Percentiles rank a stretch among this genome's conserved stretches.
These are phyloP conservation scores for Perodicticus potto DNA, from an alignment of 2,797 vertebrate species.

Conservation along the genomic window DNA sequence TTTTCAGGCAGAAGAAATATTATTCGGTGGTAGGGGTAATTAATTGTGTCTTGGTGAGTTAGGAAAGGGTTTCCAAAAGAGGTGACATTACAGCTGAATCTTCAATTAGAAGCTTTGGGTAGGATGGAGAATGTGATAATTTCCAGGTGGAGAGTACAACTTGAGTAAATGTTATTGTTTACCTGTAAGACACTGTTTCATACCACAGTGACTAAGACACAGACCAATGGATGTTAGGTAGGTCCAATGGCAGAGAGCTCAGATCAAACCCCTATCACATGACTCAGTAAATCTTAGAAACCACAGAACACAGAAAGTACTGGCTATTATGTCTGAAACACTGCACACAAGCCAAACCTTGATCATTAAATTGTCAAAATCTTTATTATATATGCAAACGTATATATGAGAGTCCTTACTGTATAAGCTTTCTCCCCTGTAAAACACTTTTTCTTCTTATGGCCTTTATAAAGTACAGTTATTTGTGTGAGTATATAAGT, in stretches of 20 bases:
- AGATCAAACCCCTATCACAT: neutral
- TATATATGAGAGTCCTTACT: neutral
- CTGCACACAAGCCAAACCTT: neutral
- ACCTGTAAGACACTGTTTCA: constrained; percentile 12
- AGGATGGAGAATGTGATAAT: neutral
- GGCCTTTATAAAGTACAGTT: constrained; percentile 17
- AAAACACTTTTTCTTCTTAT: constrained; percentile 1
- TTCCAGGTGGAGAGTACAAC: constrained; percentile 26
- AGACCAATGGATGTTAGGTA: neutral
- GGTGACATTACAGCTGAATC: neutral
- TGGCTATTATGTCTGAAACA: constrained; percentile 39
- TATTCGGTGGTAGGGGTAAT: constrained; percentile 28
- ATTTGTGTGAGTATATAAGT: neutral
- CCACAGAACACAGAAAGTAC: neutral
- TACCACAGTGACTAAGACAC: constrained; percentile 20
- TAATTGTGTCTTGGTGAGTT: constrained; percentile 53
- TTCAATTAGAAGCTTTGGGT: constrained; percentile 4
- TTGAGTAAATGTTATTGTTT: constrained; percentile 22
- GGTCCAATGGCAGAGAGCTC: neutral
- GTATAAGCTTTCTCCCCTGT: neutral
- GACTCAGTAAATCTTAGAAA: neutral
- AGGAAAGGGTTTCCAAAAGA: constrained; percentile 56
- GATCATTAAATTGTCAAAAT: constrained; percentile 47
- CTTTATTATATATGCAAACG: constrained; percentile 11
- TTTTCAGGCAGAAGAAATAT: constrained; percentile 45